Base-by-base conservation (phyloP, 2,113 vertebrate genomes). In the Lethenteron camtschaticum region DNA sequence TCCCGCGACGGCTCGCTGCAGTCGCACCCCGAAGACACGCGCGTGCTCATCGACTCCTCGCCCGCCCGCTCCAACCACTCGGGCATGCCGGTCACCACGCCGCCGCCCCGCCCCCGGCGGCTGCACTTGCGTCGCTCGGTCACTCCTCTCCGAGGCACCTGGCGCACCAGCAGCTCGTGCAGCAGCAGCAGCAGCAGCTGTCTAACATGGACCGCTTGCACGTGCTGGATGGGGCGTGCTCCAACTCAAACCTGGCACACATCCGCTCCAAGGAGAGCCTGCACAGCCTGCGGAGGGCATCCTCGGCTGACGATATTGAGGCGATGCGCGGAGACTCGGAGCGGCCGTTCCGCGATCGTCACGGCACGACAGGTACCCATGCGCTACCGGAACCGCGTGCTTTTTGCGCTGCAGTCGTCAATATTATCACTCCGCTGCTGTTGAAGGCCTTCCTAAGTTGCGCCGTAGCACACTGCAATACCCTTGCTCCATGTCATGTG, bases 301-400 rank as follows among this genome's bases (percentile, higher is more conserved):
- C 94, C 60, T 97, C 92, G 1, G 89, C 92, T 71, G 92, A 97
- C 57, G 89, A 97, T 74, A 91, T 99, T 69, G 90, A 99, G 81
- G 88, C 84, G 73, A 88, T 92, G 77, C 83, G 76, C 69, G 74
- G 83, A 73, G 87, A 90, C 70, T 83, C 85, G 76, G 90, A 92
- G 79, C 63, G 24, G 10, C 63, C 63, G n/a, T 24, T 8, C 1
- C 63, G 24, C n/a, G 63, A 66, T 9, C 41, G 41, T 41, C 63
- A 66, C 24, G 63, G 63, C n/a, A 24, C 63, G n/a, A 66, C 63
- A 66, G 63, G 63, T 66, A 66, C 63, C 20, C 8, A 66, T 24
- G 41, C 41, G 41, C 41, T 41, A 5, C 41, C 41, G 41, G 41
- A 41, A 41, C 41, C 7, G 41, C 5, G 41, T 41, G 41, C 41